Conservation (phyloP, 2,888 invertebrate genomes). For the Amphimallon solstitiale region DNA sequence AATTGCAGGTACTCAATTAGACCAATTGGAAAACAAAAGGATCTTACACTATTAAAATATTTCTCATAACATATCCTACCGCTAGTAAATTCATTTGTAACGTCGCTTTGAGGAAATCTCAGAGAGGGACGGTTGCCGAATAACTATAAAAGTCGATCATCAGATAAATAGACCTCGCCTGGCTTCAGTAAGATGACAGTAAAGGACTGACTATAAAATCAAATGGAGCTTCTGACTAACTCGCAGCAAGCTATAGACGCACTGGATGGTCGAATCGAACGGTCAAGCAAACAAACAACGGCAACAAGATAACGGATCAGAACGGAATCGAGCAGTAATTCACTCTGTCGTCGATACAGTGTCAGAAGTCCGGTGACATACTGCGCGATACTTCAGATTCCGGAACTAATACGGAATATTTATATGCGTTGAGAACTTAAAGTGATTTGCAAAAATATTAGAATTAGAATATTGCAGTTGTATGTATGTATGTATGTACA, state of each 20-base stretch:
- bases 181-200: slow-evolving; percentile 13
- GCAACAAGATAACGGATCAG: background rate
- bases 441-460: too few relatives aligned
- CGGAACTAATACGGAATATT: too few relatives aligned
- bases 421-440: too few relatives aligned
- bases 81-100: too few relatives aligned
- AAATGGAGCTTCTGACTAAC: background rate
- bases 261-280: background rate
- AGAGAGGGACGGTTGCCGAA: background rate
- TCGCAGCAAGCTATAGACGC: background rate
- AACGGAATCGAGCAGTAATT: slow-evolving; percentile 8
- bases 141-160: slow-evolving; percentile 22
- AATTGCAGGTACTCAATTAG: too few relatives aligned
- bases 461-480: too few relatives aligned
- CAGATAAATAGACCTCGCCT: slow-evolving; percentile 22
- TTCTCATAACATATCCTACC: too few relatives aligned
- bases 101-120: too few relatives aligned
- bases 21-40: too few relatives aligned
- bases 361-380: background rate
- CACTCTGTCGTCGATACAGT: slow-evolving; percentile 11
- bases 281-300: slow-evolving; percentile 12
- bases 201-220: slow-evolving; percentile 9
- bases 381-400: background rate
- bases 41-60: too few relatives aligned
- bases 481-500: too few relatives aligned